phyloP scores from a whole-genome alignment of 2,797 vertebrate genomes.

The Peromyscus aztecus region DNA sequence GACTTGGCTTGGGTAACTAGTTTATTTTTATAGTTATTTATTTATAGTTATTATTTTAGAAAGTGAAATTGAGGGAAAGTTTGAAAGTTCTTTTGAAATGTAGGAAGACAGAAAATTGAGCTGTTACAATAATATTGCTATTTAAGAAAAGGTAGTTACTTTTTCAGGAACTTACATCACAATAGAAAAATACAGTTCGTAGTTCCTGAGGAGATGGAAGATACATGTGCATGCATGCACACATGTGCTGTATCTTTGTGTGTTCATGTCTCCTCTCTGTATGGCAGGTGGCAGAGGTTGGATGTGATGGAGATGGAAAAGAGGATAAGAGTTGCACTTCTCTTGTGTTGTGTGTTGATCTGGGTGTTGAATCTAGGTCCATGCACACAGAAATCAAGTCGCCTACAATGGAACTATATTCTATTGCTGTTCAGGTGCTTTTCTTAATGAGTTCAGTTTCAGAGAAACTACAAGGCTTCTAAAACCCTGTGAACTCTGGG shows the following conservation, averaged over 20 bases:
- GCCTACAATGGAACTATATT: background rate
- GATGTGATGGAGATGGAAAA: background rate
- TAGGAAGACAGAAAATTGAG: background rate
- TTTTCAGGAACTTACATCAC: conserved; percentile 10
- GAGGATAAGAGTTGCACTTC: background rate
- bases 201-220: background rate
- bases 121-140: background rate
- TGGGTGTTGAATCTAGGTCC: background rate
- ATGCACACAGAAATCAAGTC: background rate
- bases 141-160: conserved; percentile 33
- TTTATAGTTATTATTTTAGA: background rate
- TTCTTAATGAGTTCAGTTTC: background rate
- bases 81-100: conserved; percentile 43
- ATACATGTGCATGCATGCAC: background rate
- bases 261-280: background rate
- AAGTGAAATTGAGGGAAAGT: conserved; percentile 32
- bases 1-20: conserved; percentile 21
- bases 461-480: conserved; percentile 36
- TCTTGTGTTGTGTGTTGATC: background rate
- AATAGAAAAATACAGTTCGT: conserved; percentile 15
- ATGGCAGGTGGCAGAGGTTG: background rate
- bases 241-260: background rate
- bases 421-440: background rate
- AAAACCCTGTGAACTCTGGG: conserved; percentile 17
- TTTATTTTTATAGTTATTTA: background rate